Evolutionary conservation across 2,888 invertebrate species (phyloP), one percentile per base, ranked within the genome.

Genomic region (Pachymerium ferrugineum): DNA sequence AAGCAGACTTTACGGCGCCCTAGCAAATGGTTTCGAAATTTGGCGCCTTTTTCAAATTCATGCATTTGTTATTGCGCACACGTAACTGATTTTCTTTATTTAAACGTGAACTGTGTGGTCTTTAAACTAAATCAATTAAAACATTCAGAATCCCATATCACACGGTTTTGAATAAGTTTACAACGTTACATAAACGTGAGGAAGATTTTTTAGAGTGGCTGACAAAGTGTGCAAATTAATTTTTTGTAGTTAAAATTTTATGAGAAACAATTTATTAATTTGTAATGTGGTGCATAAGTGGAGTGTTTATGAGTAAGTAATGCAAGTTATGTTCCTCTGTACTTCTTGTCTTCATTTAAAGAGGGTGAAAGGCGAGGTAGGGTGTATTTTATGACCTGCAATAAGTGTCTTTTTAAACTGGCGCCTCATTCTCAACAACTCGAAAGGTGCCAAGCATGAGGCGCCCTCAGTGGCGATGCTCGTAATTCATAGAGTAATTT

Each of bases 381-480:
- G 62, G 28, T 25, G 14, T 62, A 62, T 62, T 62, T 62, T 62
- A 62, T 62, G 62, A 28, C 25, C 10, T 10, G 62, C 62, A 62
- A 62, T 62, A 62, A 62, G 62, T 62, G 62, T 62, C 62, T 28
- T 22, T 62, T 62, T 25, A 62, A 62, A 62, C 62, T 62, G 62
- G 62, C 62, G 62, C 62, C n/a, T 62, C 62, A 62, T 62, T 28
- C 28, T 62, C 12, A 28, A 25, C 62, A 62, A 62, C 62, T 33
- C 70, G 19, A 69, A 29, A 69, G 70, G 30, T 30, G 70, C 70
- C 70, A 69, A 69, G 70, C 70, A 69, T 33, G 30, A 33, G 70
- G 70, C 70, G 70, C 70, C 70, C 30, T 69, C 70, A 29, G 29
- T 30, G 70, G 70, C 70, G 30, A 33, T 33, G 70, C 70, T 69